phyloP scores from a whole-genome alignment of 1,140 invertebrate genomes.

The Papilio machaon region DNA sequence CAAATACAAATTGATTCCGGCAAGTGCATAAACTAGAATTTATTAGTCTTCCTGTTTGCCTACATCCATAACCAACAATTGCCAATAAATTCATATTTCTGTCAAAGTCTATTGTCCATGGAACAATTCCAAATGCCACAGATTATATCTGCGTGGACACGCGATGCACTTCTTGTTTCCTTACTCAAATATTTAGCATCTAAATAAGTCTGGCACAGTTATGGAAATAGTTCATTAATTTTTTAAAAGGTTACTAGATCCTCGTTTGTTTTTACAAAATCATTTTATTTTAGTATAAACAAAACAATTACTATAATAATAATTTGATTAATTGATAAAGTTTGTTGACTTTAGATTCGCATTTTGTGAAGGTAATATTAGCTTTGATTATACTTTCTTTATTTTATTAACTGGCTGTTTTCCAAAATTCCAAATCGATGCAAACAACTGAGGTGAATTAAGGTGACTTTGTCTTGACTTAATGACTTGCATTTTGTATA shows the following conservation, averaged over 20 bases:
- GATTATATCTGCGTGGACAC: neutral
- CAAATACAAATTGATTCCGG: slow-evolving; percentile 3
- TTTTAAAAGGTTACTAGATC: neutral
- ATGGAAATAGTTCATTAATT: neutral
- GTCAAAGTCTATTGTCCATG: slow-evolving; percentile 10
- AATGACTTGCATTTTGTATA: neutral
- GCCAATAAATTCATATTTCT: slow-evolving; percentile 26
- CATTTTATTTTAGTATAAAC: neutral
- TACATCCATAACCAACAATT: slow-evolving; percentile 14
- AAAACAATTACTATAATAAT: too few relatives aligned
- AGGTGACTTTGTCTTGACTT: neutral
- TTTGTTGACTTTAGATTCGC: neutral
- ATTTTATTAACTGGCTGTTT: neutral
- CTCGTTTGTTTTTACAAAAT: neutral
- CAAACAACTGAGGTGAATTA: neutral
- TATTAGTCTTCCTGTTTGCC: slow-evolving; percentile 7
- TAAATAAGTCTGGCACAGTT: neutral
- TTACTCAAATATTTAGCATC: neutral
- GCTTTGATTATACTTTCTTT: neutral
- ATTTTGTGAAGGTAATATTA: neutral
- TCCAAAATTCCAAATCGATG: neutral
- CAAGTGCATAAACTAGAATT: slow-evolving; percentile 6
- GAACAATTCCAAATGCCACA: slow-evolving; percentile 19
- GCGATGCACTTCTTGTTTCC: slow-evolving; percentile 11
- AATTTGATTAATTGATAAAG: neutral